A percentile compares a stretch with the other conserved stretches of the same genome.
Evolutionary conservation across 2,797 vertebrate genomes (phyloP).

Genomic region (Bradypus variegatus): DNA sequence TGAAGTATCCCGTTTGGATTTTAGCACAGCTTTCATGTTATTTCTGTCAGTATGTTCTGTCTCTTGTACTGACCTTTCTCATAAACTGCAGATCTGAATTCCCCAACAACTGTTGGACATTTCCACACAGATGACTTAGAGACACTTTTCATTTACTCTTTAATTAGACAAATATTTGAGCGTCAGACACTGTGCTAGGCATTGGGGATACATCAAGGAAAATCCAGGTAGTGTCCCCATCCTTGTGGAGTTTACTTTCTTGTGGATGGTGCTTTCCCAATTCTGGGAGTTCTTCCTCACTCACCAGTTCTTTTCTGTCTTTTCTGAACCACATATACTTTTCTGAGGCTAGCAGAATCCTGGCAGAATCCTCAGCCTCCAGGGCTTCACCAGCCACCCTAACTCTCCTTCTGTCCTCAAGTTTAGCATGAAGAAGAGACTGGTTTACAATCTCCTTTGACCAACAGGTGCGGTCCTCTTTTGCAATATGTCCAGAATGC

Average conservation of each 20-base stretch:
- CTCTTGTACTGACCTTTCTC: background rate
- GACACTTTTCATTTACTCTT: background rate
- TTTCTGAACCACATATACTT: background rate
- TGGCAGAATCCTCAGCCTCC: background rate
- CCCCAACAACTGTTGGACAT: background rate
- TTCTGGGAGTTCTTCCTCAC: background rate
- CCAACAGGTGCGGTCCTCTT: constrained; percentile 29
- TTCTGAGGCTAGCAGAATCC: background rate
- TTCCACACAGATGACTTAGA: background rate
- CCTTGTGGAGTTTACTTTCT: background rate
- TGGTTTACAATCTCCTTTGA: background rate
- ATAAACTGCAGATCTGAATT: background rate
- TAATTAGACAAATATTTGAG: background rate
- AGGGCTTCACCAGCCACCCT: background rate
- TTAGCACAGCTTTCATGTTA: background rate
- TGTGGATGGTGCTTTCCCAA: background rate
- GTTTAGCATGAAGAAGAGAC: background rate
- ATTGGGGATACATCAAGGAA: background rate
- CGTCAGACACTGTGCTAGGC: background rate
- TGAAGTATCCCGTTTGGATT: background rate
- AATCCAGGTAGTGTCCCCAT: background rate
- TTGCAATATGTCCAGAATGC: constrained; percentile 53
- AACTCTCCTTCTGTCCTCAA: background rate
- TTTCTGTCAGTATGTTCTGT: background rate
- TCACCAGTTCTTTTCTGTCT: background rate